phyloP scores from a whole-genome alignment of 2,113 vertebrate species.

The Bubo scandiacus region DNA sequence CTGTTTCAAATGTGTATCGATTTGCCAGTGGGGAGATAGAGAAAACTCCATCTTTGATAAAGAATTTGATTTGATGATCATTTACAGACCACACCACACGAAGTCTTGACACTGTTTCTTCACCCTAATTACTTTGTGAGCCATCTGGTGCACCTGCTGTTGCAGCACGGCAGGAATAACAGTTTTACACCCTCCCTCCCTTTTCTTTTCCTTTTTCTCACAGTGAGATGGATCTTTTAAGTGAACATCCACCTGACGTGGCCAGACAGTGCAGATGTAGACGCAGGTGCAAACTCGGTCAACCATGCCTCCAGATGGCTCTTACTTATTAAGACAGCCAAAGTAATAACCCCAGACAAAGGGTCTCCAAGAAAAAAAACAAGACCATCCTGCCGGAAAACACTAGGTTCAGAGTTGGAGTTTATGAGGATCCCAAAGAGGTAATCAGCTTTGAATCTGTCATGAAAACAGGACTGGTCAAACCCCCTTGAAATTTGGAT shows the following conservation, averaged over 20 bases:
- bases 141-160: constrained; percentile 70
- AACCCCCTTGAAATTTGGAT: constrained; percentile 8
- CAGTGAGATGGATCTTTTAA: constrained; percentile 58
- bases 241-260: constrained; percentile 57
- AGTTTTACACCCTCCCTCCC: constrained; percentile 41
- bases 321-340: constrained; percentile 64
- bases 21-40: constrained; percentile 28
- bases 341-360: constrained; percentile 60
- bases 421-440: constrained; percentile 11
- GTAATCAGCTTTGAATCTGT: constrained; percentile 8
- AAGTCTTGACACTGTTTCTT: constrained; percentile 55
- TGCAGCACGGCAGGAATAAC: constrained; percentile 44
- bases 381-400: constrained; percentile 15
- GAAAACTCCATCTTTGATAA: constrained; percentile 29
- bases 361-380: neutral
- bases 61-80: constrained; percentile 48
- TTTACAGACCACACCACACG: constrained; percentile 37
- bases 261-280: constrained; percentile 59
- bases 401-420: neutral
- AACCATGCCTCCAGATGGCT: constrained; percentile 63
- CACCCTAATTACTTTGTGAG: constrained; percentile 60
- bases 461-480: constrained; percentile 1
- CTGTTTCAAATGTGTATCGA: constrained; percentile 28
- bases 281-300: constrained; percentile 65
- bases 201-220: constrained; percentile 53